Percentiles rank a stretch among this genome's conserved stretches.
These are phyloP conservation scores for Kryphioiulus occultus DNA, from an alignment of 2,888 invertebrate species.

Conservation along the genomic window DNA sequence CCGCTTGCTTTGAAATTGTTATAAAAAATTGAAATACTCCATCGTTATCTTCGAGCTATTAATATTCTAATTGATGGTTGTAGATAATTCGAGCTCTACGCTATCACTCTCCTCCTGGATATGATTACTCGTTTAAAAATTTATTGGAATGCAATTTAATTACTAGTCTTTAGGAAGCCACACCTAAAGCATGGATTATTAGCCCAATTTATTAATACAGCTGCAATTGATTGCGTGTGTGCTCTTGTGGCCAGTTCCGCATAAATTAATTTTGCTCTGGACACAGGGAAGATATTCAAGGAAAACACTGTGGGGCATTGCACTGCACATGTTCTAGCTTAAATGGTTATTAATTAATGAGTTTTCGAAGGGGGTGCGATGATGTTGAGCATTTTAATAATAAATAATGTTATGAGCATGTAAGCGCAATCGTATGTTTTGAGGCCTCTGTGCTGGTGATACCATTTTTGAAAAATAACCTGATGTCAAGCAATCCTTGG, in stretches of 20 bases:
- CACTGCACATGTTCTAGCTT: neutral
- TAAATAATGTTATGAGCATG: neutral
- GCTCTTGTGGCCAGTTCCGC: neutral
- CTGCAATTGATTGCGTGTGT: neutral
- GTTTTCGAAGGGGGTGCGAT: neutral
- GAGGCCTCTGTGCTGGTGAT: neutral
- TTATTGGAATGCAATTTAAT: conserved; percentile 36
- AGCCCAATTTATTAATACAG: neutral
- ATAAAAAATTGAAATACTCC: neutral
- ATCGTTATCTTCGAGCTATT: neutral
- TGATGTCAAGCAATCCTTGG: neutral
- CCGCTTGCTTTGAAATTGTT: neutral
- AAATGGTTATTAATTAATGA: neutral
- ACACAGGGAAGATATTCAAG: neutral
- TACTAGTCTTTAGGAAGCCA: neutral
- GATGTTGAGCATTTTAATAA: neutral
- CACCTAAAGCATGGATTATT: conserved; percentile 2
- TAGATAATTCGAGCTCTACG: neutral
- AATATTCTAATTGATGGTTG: neutral
- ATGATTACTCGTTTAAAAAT: conserved; percentile 29
- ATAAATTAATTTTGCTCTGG: neutral
- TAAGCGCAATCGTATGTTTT: neutral
- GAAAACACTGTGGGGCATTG: neutral
- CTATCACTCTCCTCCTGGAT: neutral
- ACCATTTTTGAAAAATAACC: neutral